phyloP scores from a whole-genome alignment of 2,797 vertebrate genomes.

The Crotalus adamanteus region DNA sequence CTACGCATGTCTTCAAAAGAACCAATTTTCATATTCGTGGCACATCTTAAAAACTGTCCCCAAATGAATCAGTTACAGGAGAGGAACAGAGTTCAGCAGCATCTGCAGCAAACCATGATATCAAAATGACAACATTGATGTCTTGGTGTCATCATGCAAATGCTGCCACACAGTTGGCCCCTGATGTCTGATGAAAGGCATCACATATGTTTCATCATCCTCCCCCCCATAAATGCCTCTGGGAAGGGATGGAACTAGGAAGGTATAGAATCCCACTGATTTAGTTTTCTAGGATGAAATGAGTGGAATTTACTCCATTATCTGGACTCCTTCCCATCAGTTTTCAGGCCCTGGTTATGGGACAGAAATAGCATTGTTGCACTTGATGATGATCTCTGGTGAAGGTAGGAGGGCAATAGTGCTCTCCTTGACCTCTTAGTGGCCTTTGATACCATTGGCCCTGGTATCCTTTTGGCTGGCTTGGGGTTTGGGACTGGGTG shows the following conservation, averaged over 20 bases:
- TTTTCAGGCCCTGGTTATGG: too few relatives aligned
- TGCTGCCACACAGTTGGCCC: background rate
- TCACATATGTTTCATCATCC: background rate
- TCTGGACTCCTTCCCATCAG: too few relatives aligned
- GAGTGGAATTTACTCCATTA: background rate
- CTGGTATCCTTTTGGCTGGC: too few relatives aligned
- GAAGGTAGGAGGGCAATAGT: too few relatives aligned
- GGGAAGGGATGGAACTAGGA: background rate
- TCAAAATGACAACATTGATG: background rate
- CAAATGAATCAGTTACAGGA: background rate
- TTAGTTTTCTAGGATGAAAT: background rate
- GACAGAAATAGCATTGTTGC: too few relatives aligned
- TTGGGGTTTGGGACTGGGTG: too few relatives aligned
- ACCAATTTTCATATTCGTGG: background rate
- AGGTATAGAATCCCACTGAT: background rate
- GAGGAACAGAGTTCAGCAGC: background rate
- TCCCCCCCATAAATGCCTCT: background rate
- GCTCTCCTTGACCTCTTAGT: too few relatives aligned
- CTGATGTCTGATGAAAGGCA: background rate
- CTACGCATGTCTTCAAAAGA: rapidly evolving
- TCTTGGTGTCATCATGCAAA: background rate
- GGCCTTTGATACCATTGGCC: too few relatives aligned
- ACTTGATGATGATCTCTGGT: too few relatives aligned
- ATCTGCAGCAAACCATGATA: background rate
- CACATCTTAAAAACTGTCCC: background rate